phyloP scores from a whole-genome alignment of 2,113 vertebrate genomes.

The Camelus dromedarius region DNA sequence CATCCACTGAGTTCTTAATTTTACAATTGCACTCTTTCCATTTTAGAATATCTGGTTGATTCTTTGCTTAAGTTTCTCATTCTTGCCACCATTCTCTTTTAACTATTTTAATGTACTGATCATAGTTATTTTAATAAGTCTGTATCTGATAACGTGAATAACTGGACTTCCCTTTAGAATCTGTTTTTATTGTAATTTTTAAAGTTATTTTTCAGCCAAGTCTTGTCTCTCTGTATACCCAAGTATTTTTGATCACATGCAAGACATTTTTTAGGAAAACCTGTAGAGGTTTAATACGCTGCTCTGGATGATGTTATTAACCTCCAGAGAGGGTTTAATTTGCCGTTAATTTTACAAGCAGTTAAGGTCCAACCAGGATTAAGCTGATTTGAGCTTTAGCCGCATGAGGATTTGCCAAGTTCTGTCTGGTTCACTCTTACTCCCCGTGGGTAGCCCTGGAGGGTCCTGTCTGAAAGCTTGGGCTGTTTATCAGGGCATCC shows the following conservation, averaged over 20 bases:
- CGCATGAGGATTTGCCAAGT: neutral
- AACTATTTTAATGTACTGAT: neutral
- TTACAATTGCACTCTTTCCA: neutral
- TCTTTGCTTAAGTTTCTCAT: neutral
- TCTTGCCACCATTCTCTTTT: neutral
- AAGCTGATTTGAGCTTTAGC: neutral
- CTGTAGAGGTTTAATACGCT: neutral
- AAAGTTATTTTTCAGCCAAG: neutral
- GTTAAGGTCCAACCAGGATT: neutral
- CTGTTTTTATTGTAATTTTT: neutral
- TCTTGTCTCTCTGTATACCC: neutral
- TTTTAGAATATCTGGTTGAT: constrained; percentile 5
- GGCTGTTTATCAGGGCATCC: neutral
- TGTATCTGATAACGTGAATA: neutral
- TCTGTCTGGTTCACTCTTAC: neutral
- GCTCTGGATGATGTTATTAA: neutral
- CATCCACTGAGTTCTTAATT: neutral
- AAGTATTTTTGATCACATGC: neutral
- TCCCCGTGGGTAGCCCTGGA: neutral
- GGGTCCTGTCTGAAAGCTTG: neutral
- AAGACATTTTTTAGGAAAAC: neutral
- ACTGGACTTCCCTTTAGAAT: neutral
- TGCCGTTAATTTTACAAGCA: neutral
- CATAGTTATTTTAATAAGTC: constrained; percentile 4
- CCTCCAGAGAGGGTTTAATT: neutral